These are phyloP conservation scores for Colostygia pectinataria DNA, from an alignment of 2,888 invertebrate genomes.

Conservation along the genomic window DNA sequence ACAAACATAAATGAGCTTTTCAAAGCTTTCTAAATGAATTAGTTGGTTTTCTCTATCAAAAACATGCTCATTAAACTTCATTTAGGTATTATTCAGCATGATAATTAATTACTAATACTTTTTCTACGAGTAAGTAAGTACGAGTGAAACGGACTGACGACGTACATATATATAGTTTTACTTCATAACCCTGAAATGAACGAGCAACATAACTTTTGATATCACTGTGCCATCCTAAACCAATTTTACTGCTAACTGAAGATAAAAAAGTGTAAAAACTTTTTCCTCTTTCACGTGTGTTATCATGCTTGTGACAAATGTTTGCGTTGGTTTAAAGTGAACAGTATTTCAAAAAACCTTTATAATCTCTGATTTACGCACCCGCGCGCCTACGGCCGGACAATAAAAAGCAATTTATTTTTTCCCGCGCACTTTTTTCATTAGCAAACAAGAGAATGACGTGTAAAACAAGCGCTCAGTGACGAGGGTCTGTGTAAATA, in stretches of 20 bases:
- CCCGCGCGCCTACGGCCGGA: slow-evolving; percentile 59
- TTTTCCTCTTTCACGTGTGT: slow-evolving; percentile 40
- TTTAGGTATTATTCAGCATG: no score
- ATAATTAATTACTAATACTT: no score
- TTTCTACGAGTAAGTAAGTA: no score
- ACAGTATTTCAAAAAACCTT: slow-evolving; percentile 63
- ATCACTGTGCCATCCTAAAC: slow-evolving; percentile 8
- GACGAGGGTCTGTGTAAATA: slow-evolving; percentile 76
- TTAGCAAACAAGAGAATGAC: slow-evolving; percentile 79
- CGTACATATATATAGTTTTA: no score
- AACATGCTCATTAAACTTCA: no score
- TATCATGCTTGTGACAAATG: slow-evolving; percentile 57
- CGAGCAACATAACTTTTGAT: no score
- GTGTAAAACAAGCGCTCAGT: slow-evolving; percentile 76
- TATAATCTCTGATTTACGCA: slow-evolving; percentile 74
- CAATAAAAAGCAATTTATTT: slow-evolving; percentile 79
- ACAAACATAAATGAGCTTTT: no score
- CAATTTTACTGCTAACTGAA: slow-evolving; percentile 13
- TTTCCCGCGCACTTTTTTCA: slow-evolving; percentile 72
- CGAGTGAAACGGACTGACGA: no score
- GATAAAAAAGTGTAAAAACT: slow-evolving; percentile 26
- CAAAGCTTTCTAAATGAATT: no score
- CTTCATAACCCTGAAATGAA: no score
- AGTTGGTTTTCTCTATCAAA: no score
- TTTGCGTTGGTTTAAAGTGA: slow-evolving; percentile 58